Conservation (phyloP, 2,113 vertebrate genomes). For the Apodemus sylvaticus region DNA sequence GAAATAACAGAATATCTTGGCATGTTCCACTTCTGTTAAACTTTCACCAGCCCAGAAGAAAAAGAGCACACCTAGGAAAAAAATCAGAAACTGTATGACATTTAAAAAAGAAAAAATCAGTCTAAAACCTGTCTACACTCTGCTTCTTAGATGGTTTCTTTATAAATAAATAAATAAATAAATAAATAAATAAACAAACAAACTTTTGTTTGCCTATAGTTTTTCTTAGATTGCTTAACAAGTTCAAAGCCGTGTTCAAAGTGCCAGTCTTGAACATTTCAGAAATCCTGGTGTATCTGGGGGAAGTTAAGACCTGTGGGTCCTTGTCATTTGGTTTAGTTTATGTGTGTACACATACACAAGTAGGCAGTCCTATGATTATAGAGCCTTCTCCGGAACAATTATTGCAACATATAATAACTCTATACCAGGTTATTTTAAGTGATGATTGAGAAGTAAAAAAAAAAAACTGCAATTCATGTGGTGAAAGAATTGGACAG, state of each 20-base stretch:
- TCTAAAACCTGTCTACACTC: slow-evolving; percentile 56
- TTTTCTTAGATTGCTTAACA: slow-evolving; percentile 66
- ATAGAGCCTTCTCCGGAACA: slow-evolving; percentile 88
- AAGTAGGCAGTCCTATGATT: slow-evolving; percentile 78
- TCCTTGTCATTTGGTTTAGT: not conserved
- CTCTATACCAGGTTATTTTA: slow-evolving; percentile 49
- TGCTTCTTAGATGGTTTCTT: slow-evolving; percentile 83
- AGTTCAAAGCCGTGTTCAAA: slow-evolving; percentile 4
- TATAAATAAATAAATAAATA: slow-evolving; percentile 22
- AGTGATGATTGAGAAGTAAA: slow-evolving; percentile 66
- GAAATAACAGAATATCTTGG: slow-evolving; percentile 49
- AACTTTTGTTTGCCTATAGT: slow-evolving; percentile 70
- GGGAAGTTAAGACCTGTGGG: slow-evolving; percentile 1
- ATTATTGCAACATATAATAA: slow-evolving; percentile 69
- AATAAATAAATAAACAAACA: slow-evolving; percentile 59
- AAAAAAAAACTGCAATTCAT: slow-evolving; percentile 65
- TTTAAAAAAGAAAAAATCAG: not conserved
- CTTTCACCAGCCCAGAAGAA: not conserved
- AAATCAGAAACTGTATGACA: not conserved
- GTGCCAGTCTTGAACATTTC: not conserved
- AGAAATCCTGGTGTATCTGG: not conserved
- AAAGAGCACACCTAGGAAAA: not conserved
- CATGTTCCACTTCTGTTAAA: not conserved
- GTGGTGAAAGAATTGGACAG: slow-evolving; percentile 37
- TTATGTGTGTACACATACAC: not conserved